phyloP scores from a whole-genome alignment of 2,113 vertebrate genomes.

The Eulemur rufifrons region DNA sequence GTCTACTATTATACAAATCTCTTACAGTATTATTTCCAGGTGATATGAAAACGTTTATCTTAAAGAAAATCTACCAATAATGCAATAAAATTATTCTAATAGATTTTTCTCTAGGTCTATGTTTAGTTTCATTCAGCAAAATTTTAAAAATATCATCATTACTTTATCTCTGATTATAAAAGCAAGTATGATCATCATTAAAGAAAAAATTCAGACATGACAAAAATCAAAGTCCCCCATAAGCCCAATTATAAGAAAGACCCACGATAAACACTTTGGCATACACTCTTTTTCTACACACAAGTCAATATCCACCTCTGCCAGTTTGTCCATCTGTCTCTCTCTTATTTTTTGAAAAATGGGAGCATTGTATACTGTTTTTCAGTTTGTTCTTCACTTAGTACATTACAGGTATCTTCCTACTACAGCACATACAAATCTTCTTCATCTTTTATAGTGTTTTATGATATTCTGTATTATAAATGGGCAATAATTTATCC shows the following conservation, averaged over 20 bases:
- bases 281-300: not conserved
- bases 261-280: not conserved
- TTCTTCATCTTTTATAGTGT: not conserved
- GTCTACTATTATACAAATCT: not conserved
- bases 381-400: slow-evolving; percentile 9
- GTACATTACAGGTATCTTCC: not conserved
- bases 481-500: not conserved
- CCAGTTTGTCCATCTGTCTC: not conserved
- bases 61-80: slow-evolving; percentile 35
- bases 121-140: slow-evolving; percentile 37
- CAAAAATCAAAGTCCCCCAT: not conserved
- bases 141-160: not conserved
- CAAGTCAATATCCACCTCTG: not conserved
- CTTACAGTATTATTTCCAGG: not conserved
- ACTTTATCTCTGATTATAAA: slow-evolving; percentile 33
- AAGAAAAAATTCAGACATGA: not conserved
- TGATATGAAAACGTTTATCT: slow-evolving; percentile 44
- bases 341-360: not conserved
- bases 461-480: not conserved
- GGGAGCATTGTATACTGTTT: not conserved
- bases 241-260: not conserved
- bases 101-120: not conserved
- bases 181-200: slow-evolving; percentile 9
- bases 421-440: not conserved
- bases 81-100: slow-evolving; percentile 4